phyloP scores from a whole-genome alignment of 2,113 vertebrate genomes.

The Rhinogobius similis region DNA sequence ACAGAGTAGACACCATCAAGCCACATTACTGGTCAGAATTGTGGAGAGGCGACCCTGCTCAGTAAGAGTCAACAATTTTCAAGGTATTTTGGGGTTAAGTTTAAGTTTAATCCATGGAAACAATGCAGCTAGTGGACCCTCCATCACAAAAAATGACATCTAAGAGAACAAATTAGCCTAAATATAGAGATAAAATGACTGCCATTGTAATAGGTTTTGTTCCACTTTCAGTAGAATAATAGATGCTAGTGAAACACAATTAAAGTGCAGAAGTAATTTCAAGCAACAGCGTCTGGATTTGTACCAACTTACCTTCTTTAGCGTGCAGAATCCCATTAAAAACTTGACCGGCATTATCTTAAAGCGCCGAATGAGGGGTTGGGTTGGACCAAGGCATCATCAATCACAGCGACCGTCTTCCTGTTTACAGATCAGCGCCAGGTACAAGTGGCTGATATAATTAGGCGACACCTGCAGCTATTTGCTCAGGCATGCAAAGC shows the following conservation, averaged over 20 bases:
- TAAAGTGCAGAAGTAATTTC: slow-evolving; percentile 11
- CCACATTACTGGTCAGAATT: too few species aligned
- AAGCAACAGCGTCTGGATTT: slow-evolving; percentile 9
- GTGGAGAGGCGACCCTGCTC: too few species aligned
- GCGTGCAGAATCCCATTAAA: slow-evolving; percentile 27
- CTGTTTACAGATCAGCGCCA: slow-evolving; percentile 57
- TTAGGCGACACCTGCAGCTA: slow-evolving; percentile 63
- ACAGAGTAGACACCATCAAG: too few species aligned
- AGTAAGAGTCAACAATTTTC: too few species aligned
- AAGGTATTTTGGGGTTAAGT: too few species aligned
- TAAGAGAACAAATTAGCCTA: neutral
- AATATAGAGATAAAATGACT: neutral
- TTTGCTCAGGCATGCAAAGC: slow-evolving; percentile 57
- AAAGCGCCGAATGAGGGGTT: neutral
- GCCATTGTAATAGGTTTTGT: neutral
- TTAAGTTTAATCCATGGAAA: too few species aligned
- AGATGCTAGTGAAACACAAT: slow-evolving; percentile 19
- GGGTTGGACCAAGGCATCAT: slow-evolving; percentile 38
- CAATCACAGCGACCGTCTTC: slow-evolving; percentile 52
- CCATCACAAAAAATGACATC: neutral
- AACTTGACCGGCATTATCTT: slow-evolving; percentile 37
- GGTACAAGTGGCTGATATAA: slow-evolving; percentile 59
- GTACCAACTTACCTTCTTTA: neutral
- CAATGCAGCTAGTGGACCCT: too few species aligned
- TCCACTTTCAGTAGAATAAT: neutral